These are phyloP conservation scores for Coronaproctus castanopsis DNA, from an alignment of 2,888 invertebrate genomes.

Conservation along the genomic window DNA sequence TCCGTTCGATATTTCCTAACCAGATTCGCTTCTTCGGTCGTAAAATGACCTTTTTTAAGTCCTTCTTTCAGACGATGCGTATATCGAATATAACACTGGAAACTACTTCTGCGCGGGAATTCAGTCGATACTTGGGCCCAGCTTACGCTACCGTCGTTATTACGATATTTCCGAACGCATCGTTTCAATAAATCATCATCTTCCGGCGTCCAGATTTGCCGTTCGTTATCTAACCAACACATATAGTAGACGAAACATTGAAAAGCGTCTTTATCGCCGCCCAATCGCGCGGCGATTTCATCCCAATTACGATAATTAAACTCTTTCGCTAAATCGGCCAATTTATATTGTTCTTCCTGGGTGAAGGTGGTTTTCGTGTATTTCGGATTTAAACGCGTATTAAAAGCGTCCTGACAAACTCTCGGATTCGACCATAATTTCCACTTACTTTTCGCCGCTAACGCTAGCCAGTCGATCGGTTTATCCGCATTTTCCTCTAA, in stretches of 20 bases:
- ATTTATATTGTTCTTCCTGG: not conserved
- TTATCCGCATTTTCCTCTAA: no score
- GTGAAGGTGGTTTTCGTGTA: not conserved
- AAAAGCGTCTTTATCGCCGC: constrained; percentile 3
- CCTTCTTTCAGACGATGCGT: not conserved
- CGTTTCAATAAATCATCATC: constrained; percentile 8
- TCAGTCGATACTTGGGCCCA: constrained; percentile 5
- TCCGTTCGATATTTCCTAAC: not conserved
- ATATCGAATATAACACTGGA: constrained; percentile 4
- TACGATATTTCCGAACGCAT: not conserved
- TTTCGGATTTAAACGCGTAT: constrained; percentile 21
- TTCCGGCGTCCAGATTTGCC: constrained; percentile 3
- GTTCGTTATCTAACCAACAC: not conserved
- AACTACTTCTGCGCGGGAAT: constrained; percentile 5
- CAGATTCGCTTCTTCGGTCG: not conserved
- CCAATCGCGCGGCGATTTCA: constrained; percentile 1
- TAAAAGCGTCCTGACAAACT: not conserved
- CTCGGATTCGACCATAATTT: not conserved
- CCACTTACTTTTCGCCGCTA: not conserved
- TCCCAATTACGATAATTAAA: constrained; percentile 7
- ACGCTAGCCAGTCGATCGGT: not conserved
- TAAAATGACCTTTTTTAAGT: constrained; percentile 10
- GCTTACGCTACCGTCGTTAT: not conserved
- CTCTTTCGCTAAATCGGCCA: not conserved
- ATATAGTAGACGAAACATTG: constrained; percentile 6